phyloP scores from a whole-genome alignment of 2,113 vertebrate genomes.

The Sus scrofa region DNA sequence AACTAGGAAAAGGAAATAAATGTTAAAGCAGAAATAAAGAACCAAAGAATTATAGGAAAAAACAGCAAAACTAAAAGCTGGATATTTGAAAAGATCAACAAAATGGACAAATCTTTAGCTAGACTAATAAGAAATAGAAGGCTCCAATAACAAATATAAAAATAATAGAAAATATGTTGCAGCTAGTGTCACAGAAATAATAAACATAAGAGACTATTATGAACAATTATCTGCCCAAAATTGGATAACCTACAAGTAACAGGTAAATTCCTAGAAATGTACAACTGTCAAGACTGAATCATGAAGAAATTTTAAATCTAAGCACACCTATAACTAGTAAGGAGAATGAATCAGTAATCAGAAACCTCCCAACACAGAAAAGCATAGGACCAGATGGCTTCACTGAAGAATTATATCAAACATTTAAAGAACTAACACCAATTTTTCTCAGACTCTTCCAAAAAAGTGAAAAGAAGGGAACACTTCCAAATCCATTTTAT shows the following conservation, averaged over 20 bases:
- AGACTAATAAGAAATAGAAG: background rate
- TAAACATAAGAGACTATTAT: background rate
- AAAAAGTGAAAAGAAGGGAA: background rate
- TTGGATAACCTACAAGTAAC: background rate
- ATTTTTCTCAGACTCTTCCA: background rate
- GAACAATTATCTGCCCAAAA: background rate
- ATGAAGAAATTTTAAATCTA: background rate
- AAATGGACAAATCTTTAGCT: background rate
- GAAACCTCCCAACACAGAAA: background rate
- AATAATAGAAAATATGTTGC: background rate
- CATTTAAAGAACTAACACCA: background rate
- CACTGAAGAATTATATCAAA: conserved; percentile 3
- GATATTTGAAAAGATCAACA: background rate
- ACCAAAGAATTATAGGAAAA: background rate
- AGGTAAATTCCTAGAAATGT: background rate
- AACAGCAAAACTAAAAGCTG: background rate
- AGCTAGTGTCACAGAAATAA: background rate
- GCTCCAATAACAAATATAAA: background rate
- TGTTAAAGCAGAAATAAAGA: background rate
- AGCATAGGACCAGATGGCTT: background rate
- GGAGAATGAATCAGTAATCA: background rate
- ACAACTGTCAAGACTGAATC: background rate
- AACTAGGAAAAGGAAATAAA: background rate
- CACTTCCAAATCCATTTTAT: background rate
- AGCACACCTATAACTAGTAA: background rate